Conservation (phyloP, 2,113 vertebrate species). For the Nyctereutes procyonoides region DNA sequence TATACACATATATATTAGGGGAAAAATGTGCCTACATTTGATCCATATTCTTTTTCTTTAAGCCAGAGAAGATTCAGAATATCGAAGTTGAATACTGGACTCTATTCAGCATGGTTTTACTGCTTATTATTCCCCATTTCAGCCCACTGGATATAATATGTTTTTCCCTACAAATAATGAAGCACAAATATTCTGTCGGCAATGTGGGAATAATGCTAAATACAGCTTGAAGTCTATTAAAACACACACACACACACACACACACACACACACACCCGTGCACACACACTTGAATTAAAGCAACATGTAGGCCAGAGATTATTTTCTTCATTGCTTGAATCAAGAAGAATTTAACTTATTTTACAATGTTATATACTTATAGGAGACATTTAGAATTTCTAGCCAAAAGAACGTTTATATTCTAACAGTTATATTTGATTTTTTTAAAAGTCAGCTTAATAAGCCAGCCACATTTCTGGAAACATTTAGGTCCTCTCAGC, state of each 20-base stretch:
- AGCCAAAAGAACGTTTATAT: background rate
- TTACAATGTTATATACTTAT: background rate
- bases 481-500: constrained; percentile 10
- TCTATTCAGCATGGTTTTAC: background rate
- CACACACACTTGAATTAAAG: background rate
- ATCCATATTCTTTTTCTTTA: background rate
- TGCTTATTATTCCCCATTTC: background rate
- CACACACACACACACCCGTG: background rate
- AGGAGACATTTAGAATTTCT: background rate
- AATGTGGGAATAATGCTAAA: background rate
- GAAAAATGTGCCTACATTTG: background rate
- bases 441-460: constrained; percentile 13
- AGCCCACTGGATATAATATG: background rate
- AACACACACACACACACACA: background rate
- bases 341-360: constrained; percentile 47
- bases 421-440: background rate
- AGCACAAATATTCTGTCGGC: background rate
- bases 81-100: background rate
- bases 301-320: background rate
- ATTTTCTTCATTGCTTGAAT: constrained; percentile 27
- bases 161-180: background rate
- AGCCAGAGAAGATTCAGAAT: background rate
- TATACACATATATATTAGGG: background rate
- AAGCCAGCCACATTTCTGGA: constrained; percentile 34
- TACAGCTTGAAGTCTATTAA: background rate